Base-by-base conservation (phyloP, 2,888 invertebrate genomes). In the Lumbricus terrestris region DNA sequence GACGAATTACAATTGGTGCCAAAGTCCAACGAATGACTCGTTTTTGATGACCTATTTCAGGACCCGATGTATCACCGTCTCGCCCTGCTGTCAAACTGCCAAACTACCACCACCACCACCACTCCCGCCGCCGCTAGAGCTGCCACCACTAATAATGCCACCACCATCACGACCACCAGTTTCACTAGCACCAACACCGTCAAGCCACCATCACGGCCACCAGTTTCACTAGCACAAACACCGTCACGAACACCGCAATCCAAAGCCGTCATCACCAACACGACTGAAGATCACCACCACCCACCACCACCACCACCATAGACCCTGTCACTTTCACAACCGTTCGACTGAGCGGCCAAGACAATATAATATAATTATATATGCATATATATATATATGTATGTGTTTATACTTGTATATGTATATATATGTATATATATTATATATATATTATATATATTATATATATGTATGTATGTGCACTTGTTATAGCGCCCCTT, bases 1-100 rank as follows among this genome's bases (percentile, higher is more conserved):
- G 69, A 69, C 69, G 69, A 69, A 69, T n/a, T 29, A 69, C 69
- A 69, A 69, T 69, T 69, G 69, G 29, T 69, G 69, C 29, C n/a
- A 69, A 69, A 69, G 69, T 69, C 69, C n/a, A 69, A 69, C 69
- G 69, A n/a, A n/a, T n/a, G 69, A 69, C 69, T 69, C 69, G 69
- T 69, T 69, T n/a, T 69, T 13, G 13, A 8, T 69, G 69, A 11
- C 69, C 69, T 69, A 69, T 11, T 47, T 47, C 47, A 47, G 47
- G 47, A 47, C 47, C 47, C 47, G 47, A 47, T 47, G 47, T 20
- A 4, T 47, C 47, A 47, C 47, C 23, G 47, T 23, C 47, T 20
- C 47, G 40, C 40, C 40, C 23, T 23, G 23, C 47, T 23, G n/a
- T n/a, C n/a, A n/a, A n/a, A n/a, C n/a, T n/a, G n/a, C n/a, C n/a